Evolutionary conservation across 2,113 vertebrate species (phyloP).

Genomic region (Murina feae): DNA sequence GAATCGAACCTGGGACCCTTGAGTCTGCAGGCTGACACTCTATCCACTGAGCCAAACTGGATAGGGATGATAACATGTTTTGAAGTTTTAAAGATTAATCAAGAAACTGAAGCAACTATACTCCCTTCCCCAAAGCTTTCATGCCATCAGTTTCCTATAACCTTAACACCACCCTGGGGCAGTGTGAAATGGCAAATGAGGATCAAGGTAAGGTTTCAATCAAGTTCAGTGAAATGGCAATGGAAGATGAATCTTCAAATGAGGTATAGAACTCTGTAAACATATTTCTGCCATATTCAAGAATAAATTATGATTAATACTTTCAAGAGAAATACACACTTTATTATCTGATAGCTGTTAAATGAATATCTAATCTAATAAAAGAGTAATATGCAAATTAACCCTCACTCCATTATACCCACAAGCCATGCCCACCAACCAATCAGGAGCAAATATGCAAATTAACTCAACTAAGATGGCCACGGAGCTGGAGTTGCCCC

Average conservation of each 20-base stretch:
- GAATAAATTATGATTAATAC: neutral
- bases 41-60: too few relatives aligned
- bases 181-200: neutral
- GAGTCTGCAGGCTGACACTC: too few relatives aligned
- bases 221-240: neutral
- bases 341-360: too few relatives aligned
- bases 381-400: too few relatives aligned
- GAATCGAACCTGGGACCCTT: too few relatives aligned
- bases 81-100: neutral
- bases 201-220: neutral
- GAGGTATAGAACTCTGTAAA: neutral
- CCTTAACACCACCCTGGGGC: neutral
- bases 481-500: too few relatives aligned
- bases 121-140: neutral
- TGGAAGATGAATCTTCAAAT: neutral
- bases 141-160: neutral
- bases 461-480: too few relatives aligned
- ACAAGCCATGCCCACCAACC: too few relatives aligned
- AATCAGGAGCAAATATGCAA: too few relatives aligned
- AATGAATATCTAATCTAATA: too few relatives aligned
- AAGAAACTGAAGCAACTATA: neutral
- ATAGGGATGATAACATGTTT: neutral
- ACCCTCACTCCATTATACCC: too few relatives aligned
- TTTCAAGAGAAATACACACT: neutral
- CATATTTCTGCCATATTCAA: neutral